phyloP scores from a whole-genome alignment of 2,888 invertebrate genomes.

The Eurois occulta region DNA sequence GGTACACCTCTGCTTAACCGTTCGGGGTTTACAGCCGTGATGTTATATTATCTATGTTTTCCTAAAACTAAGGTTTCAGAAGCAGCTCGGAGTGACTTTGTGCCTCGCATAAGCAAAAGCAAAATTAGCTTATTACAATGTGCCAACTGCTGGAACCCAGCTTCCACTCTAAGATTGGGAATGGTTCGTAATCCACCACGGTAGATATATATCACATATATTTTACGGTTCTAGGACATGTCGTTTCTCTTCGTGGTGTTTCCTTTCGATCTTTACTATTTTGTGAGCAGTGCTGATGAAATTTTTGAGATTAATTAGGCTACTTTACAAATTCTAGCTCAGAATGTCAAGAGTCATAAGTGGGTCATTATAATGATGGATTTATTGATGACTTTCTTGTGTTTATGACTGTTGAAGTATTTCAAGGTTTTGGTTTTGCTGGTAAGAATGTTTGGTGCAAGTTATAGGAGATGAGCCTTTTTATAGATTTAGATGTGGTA shows the following conservation, averaged over 20 bases:
- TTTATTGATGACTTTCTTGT: not conserved
- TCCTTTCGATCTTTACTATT: not conserved
- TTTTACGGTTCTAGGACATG: not conserved
- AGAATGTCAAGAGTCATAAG: not conserved
- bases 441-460: not conserved
- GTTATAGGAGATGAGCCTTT: not conserved
- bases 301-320: not conserved
- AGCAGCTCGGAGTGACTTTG: not conserved
- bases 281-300: not conserved
- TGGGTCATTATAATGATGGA: not conserved
- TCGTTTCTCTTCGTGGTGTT: not conserved
- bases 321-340: not conserved
- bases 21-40: no score
- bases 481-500: no score
- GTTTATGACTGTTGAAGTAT: not conserved
- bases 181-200: not conserved
- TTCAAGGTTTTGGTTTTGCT: constrained; percentile 26
- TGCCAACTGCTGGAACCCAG: not conserved
- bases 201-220: not conserved
- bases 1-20: no score
- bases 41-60: no score
- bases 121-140: not conserved
- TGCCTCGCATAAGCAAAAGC: not conserved
- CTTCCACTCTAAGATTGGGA: not conserved
- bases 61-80: not conserved